Percentiles rank a stretch among this genome's conserved stretches.
Evolutionary conservation across 2,888 invertebrate genomes (phyloP).

Genomic region (Hirtodrosophila duncani): DNA sequence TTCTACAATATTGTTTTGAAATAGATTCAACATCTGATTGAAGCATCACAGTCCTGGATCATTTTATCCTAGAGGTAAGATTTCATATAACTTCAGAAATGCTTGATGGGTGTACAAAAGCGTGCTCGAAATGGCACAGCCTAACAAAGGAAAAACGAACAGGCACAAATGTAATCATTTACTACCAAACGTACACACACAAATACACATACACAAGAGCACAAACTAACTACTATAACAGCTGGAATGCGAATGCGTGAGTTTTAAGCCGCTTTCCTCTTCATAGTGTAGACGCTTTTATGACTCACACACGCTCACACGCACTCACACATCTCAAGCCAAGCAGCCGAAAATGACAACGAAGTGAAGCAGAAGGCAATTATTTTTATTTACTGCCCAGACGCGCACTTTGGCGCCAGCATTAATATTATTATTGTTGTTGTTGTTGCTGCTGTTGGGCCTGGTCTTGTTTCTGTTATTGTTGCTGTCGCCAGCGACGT

Average conservation of each 20-base stretch:
- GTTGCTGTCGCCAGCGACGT: conserved; percentile 35
- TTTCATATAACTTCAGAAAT: too few species aligned
- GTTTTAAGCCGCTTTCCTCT: conserved; percentile 61
- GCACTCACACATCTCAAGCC: conserved; percentile 16
- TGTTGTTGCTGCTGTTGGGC: conserved; percentile 38
- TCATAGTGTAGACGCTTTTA: conserved; percentile 61
- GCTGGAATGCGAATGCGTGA: conserved; percentile 48
- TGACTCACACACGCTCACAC: conserved; percentile 36
- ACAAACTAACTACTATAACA: conserved; percentile 11
- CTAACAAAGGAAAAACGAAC: neutral
- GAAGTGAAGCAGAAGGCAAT: conserved; percentile 75
- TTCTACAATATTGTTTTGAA: too few species aligned
- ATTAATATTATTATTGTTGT: conserved; percentile 61
- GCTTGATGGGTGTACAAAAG: too few species aligned
- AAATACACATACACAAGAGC: neutral
- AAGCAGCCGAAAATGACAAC: conserved; percentile 54
- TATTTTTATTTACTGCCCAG: conserved; percentile 77
- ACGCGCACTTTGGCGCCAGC: conserved; percentile 75
- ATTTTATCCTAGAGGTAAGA: too few species aligned
- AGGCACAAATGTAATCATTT: conserved; percentile 41
- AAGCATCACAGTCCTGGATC: too few species aligned
- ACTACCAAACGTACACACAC: conserved; percentile 29
- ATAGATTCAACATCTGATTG: too few species aligned
- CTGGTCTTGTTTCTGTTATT: conserved; percentile 33
- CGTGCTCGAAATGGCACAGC: too few species aligned